Evolutionary conservation across 2,797 vertebrate species (phyloP).

Genomic region (Lepidocolaptes lacrymiger): DNA sequence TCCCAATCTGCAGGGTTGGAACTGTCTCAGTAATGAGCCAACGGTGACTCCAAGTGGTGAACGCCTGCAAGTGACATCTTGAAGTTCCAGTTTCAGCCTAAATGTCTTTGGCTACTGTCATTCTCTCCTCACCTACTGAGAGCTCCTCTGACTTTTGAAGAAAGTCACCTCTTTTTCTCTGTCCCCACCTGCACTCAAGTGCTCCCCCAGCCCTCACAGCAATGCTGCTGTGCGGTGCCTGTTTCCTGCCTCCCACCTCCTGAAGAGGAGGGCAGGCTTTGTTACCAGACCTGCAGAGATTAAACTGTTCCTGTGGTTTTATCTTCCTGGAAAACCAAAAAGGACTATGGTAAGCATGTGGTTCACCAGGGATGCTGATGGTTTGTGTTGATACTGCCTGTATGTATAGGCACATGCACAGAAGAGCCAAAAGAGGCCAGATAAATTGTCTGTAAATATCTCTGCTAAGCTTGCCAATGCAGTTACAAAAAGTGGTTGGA

Average conservation of each 20-base stretch:
- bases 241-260: background rate
- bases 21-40: background rate
- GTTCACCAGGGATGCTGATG: background rate
- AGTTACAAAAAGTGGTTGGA: background rate
- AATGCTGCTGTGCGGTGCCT: background rate
- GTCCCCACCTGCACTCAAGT: background rate
- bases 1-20: background rate
- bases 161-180: background rate
- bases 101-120: background rate
- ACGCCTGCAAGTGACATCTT: background rate
- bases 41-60: constrained; percentile 51
- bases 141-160: background rate
- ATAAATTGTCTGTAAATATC: background rate
- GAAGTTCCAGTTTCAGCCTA: background rate
- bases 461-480: background rate
- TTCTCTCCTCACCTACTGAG: background rate
- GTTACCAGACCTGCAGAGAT: background rate
- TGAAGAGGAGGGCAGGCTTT: background rate
- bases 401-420: too few species aligned
- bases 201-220: background rate
- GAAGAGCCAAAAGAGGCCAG: background rate
- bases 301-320: background rate
- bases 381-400: background rate
- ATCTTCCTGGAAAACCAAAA: background rate
- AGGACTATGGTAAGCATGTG: background rate